phyloP scores from a whole-genome alignment of 2,113 vertebrate species.

The Seriola dumerili region DNA sequence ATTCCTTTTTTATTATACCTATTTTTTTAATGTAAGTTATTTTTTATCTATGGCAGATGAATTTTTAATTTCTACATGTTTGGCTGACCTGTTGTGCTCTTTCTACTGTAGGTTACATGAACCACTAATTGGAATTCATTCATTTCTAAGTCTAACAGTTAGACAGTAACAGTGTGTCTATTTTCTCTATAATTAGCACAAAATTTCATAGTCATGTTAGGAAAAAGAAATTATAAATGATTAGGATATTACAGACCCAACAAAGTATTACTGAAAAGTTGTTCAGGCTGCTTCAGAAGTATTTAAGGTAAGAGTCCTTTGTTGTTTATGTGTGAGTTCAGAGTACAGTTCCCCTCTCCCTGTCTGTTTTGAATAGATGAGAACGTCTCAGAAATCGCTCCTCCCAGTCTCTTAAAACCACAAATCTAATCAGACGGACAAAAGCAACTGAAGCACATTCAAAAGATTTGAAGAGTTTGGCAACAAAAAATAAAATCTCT shows the following conservation, averaged over 20 bases:
- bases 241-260: neutral
- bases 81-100: neutral
- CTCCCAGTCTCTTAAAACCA: neutral
- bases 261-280: neutral
- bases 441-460: neutral
- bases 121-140: slow-evolving; percentile 3
- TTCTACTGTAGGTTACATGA: neutral
- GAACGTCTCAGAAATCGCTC: neutral
- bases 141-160: neutral
- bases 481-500: neutral
- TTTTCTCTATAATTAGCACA: neutral
- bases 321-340: neutral
- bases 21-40: neutral
- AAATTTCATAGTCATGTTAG: neutral
- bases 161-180: neutral
- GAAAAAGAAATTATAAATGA: neutral
- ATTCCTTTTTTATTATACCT: too few species aligned
- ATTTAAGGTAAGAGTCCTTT: neutral
- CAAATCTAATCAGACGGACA: neutral
- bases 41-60: neutral
- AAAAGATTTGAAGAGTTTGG: neutral
- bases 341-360: neutral
- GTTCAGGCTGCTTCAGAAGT: neutral
- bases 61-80: neutral
- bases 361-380: neutral